Conservation (phyloP, 2,888 invertebrate species). For the Prosopocoilus inquinatus region DNA sequence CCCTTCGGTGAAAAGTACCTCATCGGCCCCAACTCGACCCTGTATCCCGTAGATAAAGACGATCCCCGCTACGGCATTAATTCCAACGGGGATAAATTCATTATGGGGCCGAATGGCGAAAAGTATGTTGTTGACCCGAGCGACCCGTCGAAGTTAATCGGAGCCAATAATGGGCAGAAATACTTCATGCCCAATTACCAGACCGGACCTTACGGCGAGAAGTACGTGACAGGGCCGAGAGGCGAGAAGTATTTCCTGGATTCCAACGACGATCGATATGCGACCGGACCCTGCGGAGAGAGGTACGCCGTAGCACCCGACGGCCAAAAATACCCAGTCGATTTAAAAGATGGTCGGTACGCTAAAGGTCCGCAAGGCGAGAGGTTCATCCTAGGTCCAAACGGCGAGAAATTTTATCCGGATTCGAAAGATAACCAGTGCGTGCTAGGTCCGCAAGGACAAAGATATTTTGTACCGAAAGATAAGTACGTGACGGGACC, state of each 20-base stretch:
- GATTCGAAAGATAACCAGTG: constrained; percentile 13
- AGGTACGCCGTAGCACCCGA: constrained; percentile 9
- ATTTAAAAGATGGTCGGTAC: constrained; percentile 14
- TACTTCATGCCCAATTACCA: constrained; percentile 13
- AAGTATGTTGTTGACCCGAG: constrained; percentile 12
- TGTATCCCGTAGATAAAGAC: constrained; percentile 11
- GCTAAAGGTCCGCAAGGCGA: constrained; percentile 7
- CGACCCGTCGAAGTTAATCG: constrained; percentile 5
- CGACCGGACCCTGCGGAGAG: constrained; percentile 11
- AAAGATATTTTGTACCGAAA: constrained; percentile 9
- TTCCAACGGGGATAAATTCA: constrained; percentile 8
- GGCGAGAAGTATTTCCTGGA: constrained; percentile 14
- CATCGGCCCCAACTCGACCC: constrained; percentile 5
- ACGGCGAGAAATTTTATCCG: constrained; percentile 13
- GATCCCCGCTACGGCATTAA: constrained; percentile 13
- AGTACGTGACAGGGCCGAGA: constrained; percentile 3
- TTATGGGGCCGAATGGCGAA: constrained; percentile 11
- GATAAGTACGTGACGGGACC: constrained; percentile 12
- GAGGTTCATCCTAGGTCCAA: constrained; percentile 11
- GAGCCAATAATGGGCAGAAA: constrained; percentile 9
- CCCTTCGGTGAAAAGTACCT: constrained; percentile 12
- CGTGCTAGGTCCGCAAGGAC: background rate
- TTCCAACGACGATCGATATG: constrained; percentile 14
- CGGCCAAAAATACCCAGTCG: constrained; percentile 14
- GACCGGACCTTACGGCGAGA: constrained; percentile 11